Conservation (phyloP, 2,888 invertebrate species). For the Odiellus spinosus region DNA sequence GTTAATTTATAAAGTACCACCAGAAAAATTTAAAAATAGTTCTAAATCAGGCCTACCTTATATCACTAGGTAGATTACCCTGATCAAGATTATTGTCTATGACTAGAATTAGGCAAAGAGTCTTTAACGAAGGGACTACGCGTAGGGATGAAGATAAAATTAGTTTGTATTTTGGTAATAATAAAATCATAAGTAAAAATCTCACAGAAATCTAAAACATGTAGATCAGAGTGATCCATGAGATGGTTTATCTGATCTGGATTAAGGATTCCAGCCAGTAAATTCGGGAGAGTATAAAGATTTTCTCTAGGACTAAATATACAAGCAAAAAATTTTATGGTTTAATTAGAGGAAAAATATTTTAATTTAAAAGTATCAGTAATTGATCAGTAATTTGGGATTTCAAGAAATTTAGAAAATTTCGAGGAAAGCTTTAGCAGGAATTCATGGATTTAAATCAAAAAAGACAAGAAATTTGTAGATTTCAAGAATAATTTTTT, state of each 20-base stretch:
- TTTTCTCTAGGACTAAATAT: neutral
- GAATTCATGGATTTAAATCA: too few species aligned
- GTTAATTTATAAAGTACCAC: neutral
- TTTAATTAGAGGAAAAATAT: constrained; percentile 2
- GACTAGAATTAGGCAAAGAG: neutral
- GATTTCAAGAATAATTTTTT: too few species aligned
- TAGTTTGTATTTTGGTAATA: too few species aligned
- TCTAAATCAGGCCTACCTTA: neutral
- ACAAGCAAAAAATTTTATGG: too few species aligned
- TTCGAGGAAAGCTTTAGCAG: too few species aligned
- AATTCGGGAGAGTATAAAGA: neutral
- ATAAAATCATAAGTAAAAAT: too few species aligned
- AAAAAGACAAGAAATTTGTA: too few species aligned
- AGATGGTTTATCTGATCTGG: constrained; percentile 26
- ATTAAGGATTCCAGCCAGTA: too few species aligned
- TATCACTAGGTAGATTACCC: neutral
- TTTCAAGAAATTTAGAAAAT: too few species aligned
- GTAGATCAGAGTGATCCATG: constrained; percentile 65
- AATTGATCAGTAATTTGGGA: too few species aligned
- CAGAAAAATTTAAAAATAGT: neutral
- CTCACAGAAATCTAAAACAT: constrained; percentile 53
- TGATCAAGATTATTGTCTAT: neutral
- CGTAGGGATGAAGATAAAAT: too few species aligned
- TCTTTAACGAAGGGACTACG: neutral
- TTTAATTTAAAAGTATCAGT: neutral